Evolutionary conservation across 2,888 invertebrate genomes (phyloP).

Genomic region (Ypsolopha sequella): DNA sequence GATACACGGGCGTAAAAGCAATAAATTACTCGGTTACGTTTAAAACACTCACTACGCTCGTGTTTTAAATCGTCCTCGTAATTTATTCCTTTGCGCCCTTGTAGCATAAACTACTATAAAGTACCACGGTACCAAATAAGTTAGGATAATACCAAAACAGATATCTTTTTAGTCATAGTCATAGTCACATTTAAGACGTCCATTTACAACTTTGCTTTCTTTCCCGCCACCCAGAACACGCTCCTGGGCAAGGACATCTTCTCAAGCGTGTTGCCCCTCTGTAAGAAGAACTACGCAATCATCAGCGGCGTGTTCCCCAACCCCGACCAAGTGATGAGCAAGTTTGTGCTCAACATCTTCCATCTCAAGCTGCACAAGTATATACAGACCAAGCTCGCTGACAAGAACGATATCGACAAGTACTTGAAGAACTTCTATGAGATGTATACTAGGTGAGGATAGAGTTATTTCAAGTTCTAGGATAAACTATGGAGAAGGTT

Average conservation of each 20-base stretch:
- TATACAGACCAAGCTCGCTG: conserved; percentile 84
- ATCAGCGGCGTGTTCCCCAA: conserved; percentile 93
- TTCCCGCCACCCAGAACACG: conserved; percentile 74
- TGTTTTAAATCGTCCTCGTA: too few relatives aligned
- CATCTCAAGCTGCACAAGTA: conserved; percentile 90
- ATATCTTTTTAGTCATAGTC: too few relatives aligned
- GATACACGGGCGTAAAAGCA: too few relatives aligned
- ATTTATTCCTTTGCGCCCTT: too few relatives aligned
- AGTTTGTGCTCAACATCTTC: conserved; percentile 96
- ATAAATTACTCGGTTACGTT: too few relatives aligned
- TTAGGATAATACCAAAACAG: too few relatives aligned
- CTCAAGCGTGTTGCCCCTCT: conserved; percentile 88
- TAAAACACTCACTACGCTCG: too few relatives aligned
- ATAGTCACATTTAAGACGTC: too few relatives aligned
- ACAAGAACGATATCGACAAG: conserved; percentile 86
- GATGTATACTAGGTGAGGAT: conserved; percentile 84
- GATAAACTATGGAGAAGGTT: too few relatives aligned
- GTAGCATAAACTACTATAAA: too few relatives aligned
- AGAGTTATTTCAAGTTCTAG: background rate
- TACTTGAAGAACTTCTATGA: conserved; percentile 92
- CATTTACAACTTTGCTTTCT: too few relatives aligned
- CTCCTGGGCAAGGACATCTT: conserved; percentile 92
- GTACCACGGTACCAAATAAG: background rate
- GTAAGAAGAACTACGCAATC: conserved; percentile 86
- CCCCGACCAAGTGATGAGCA: conserved; percentile 97